Conservation (phyloP, 1,140 invertebrate genomes). For the Teleogryllus occipitalis region DNA sequence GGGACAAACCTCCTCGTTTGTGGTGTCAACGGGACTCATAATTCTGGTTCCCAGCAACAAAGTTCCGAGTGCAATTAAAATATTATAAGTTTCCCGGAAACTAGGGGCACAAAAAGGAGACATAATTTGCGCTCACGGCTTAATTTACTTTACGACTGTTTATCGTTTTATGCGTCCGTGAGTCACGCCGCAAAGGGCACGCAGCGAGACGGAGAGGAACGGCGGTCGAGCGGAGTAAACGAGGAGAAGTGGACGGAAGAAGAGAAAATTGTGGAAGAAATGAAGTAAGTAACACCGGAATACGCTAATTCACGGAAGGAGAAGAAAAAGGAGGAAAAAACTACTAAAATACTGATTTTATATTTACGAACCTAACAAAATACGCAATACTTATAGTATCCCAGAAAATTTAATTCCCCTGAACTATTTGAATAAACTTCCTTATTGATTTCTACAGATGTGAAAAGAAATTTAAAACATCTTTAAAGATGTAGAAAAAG, state of each 20-base stretch:
- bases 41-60: not conserved
- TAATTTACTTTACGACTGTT: constrained; percentile 1
- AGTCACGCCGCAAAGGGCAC: constrained; percentile 4
- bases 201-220: not conserved
- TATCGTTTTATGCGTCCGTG: constrained; percentile 9
- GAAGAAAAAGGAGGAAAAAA: too few species aligned
- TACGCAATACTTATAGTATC: too few species aligned
- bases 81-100: constrained; percentile 1
- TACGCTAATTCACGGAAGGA: too few species aligned
- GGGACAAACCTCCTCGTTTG: not conserved
- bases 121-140: constrained; percentile 16
- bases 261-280: too few species aligned
- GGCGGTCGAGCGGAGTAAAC: not conserved
- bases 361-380: too few species aligned
- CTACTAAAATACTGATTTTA: too few species aligned
- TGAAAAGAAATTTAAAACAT: too few species aligned
- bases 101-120: not conserved
- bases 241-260: not conserved
- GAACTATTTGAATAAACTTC: too few species aligned
- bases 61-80: constrained; percentile 4
- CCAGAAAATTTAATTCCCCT: too few species aligned
- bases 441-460: too few species aligned
- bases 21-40: not conserved
- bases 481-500: too few species aligned
- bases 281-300: too few species aligned